phyloP scores from a whole-genome alignment of 2,113 vertebrate species.

The Paedocypris sp. region DNA sequence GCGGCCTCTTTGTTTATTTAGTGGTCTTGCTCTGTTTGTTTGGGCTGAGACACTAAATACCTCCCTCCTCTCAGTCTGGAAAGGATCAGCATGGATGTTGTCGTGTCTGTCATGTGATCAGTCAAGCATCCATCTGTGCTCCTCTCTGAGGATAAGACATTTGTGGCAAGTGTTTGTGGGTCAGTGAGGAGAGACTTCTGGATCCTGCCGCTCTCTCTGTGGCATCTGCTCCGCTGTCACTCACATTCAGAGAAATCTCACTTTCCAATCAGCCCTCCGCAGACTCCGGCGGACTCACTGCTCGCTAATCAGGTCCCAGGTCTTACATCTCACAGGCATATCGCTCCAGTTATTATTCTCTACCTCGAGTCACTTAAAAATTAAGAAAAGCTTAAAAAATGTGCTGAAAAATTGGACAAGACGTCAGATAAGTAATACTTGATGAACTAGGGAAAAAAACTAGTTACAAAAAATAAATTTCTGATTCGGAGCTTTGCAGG shows the following conservation, averaged over 20 bases:
- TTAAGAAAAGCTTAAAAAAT: no score
- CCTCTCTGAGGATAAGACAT: conserved; percentile 6
- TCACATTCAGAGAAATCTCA: conserved; percentile 2
- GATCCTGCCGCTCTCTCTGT: not conserved
- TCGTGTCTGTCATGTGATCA: conserved; percentile 12
- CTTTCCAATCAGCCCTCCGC: not conserved
- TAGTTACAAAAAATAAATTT: no score
- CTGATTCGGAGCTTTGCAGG: no score
- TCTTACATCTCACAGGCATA: no score
- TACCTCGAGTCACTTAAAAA: no score
- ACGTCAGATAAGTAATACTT: no score
- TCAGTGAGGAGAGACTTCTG: not conserved
- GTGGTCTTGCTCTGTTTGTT: conserved; percentile 6
- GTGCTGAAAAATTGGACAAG: no score
- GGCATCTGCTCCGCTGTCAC: conserved; percentile 4
- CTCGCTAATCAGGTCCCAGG: conserved; percentile 4
- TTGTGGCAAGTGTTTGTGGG: not conserved
- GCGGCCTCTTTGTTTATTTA: conserved; percentile 9
- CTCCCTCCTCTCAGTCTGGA: not conserved
- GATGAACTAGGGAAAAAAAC: no score
- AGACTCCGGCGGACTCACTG: not conserved
- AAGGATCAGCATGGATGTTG: not conserved
- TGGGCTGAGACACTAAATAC: not conserved
- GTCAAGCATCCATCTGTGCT: conserved; percentile 11
- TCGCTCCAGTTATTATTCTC: no score